Percentiles rank a stretch among this genome's conserved stretches.
phyloP scores from a whole-genome alignment of 2,113 vertebrate species.

The Malurus melanocephalus region DNA sequence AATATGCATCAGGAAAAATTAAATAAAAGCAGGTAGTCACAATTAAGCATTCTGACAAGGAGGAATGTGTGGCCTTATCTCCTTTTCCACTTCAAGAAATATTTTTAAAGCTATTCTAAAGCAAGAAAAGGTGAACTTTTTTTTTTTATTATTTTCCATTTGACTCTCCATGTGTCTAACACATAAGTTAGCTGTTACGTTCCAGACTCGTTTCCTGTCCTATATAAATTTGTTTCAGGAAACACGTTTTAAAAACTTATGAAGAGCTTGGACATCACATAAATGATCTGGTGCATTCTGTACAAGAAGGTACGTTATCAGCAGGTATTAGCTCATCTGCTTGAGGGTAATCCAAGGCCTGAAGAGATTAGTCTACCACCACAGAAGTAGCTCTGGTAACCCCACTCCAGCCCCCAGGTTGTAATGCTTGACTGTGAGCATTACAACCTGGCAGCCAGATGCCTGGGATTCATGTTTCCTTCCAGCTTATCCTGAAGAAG shows the following conservation, averaged over 20 bases:
- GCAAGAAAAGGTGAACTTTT: background rate
- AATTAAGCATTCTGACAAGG: constrained; percentile 1
- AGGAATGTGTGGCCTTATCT: background rate
- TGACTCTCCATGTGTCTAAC: background rate
- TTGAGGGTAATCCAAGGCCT: background rate
- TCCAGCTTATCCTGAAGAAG: background rate
- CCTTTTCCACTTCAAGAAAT: background rate
- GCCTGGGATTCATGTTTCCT: background rate
- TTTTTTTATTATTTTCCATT: background rate
- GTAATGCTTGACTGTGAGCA: background rate
- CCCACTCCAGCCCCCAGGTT: background rate
- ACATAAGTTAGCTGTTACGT: accelerated
- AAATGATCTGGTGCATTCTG: background rate
- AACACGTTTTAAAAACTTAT: background rate
- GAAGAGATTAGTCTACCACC: background rate
- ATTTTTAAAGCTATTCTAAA: background rate
- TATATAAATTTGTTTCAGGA: background rate
- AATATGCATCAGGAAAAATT: constrained; percentile 5
- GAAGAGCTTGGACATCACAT: background rate
- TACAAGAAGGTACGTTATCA: background rate
- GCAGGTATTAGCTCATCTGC: background rate
- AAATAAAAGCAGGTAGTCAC: constrained; percentile 31
- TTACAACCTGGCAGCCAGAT: background rate
- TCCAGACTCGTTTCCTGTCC: background rate
- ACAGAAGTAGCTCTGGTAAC: background rate